Base-by-base conservation (phyloP, 1,140 invertebrate genomes). In the Drosophila dunni region DNA sequence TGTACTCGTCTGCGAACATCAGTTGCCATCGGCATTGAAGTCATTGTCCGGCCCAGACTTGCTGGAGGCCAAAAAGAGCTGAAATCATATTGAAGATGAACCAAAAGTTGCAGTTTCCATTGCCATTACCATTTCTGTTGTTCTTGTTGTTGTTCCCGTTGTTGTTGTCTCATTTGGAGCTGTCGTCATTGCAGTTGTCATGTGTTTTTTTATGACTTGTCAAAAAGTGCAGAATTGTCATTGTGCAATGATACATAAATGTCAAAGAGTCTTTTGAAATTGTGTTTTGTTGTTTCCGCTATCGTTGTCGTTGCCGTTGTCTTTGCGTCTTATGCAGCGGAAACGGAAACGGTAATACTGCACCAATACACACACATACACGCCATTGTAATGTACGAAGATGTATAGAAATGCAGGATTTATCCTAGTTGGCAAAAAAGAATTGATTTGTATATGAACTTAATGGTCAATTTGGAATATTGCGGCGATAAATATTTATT, bases 181-280 rank as follows among this genome's bases (percentile, higher is more conserved):
- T 64, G 67, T 61, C 65, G 65, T 53, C 61, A 20, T 46, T 56
- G 74, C 61, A 53, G 74, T 57, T 79, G 70, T 73, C 62, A 76
- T 61, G 66, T 64, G 74, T 50, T 69, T 75, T 29, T 83, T 90
- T 86, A 83, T 90, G 82, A 65, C 72, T 78, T 86, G 79, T 81
- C 88, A 83, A 83, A 90, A 86, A 69, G 78, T 70, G 71, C 68
- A 64, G 63, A 86, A 76, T 78, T 78, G 77, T 81, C 82, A 72
- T 79, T 83, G 79, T 65, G 72, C 80, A 76, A 91, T 90, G 80
- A 88, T 86, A 91, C 81, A 91, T 90, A 90, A 90, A 90, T 91
- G 86, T 78, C 88, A 88, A 79, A 81, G 68, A 72, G 63, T 78
- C 69, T 71, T 79, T 81, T 69, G 46, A 78, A 88, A 91, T 90